Base-by-base conservation (phyloP, 64 coral and sea anemone genomes). In the Astreopora myriophthalma region DNA sequence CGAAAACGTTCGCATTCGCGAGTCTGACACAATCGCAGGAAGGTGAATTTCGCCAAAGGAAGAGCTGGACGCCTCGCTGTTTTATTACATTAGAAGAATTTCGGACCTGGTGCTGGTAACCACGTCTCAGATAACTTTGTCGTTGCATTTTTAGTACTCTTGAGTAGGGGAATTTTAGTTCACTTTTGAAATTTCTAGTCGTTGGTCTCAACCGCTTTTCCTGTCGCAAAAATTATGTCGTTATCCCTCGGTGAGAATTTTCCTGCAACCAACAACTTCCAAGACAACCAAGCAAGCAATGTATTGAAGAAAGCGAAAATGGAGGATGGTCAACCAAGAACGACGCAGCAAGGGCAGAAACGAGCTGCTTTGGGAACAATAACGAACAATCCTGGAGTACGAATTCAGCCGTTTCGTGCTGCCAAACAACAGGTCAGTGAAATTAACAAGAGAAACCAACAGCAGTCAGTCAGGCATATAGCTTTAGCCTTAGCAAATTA, bases 371-470 rank as follows among this genome's bases (percentile, higher is more conserved):
- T 96, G 32, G 80, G 95, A 5, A 96, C 95, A 31, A 96, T 96
- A 25, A 96, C 95, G 10, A 96, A 96, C 91, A 96, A 96, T 67
- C 91, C 89, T 48, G 79, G 84, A 85, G 77, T 96, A 42, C 80
- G 95, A 94, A 88, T 96, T 72, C 95, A 96, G 84, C 95, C 95
- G 73, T 87, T 75, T 74, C 91, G 95, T 60, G 95, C 95, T 72
- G 95, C 95, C 17, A 96, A 96, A 27, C 76, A 80, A 80, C 79
- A 82, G 79, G 79, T 82, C 79, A 38, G 79, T 82, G 20, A 63
- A 64, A 73, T 71, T 13, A 73, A 73, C 19, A 6, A 36, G 3
- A n/a, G 16, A 55, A 19, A 8, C 10, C 17, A 55, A 3, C 13
- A 55, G 8, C 16, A 16, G 13, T 55, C 51, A 55, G 51, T 55